Evolutionary conservation across 1,140 invertebrate genomes (phyloP), one percentile per base, ranked within the genome.

Genomic region (Hycleus phaleratus): DNA sequence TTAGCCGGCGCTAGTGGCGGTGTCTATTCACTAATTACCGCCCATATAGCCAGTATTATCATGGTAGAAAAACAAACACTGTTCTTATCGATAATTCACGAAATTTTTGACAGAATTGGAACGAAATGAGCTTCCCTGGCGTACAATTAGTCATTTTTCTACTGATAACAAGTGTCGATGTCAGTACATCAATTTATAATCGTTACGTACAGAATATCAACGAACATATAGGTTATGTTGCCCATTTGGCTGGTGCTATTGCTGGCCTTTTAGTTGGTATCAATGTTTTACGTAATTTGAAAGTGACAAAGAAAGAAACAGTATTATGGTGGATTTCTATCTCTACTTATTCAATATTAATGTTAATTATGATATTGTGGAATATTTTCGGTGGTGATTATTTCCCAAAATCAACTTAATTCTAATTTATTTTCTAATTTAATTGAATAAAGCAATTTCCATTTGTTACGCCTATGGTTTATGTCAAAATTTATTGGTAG

Each of bases 1-100:
- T 75, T 98, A 3, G 95, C 93, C 8, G 96, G 96, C 24, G 95
- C 96, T 5, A 96, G 93, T 40, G 95, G 94, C 8, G 96, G 95
- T 0, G 95, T 96, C 0, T 98, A 98, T 74, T 91, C 95, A 4
- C 68, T 98, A 4, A 91, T 98, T 18, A 88, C 95, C 0, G 95
- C 95, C 9, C 95, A 99, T 71, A 81, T 98, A 44, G 92, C 96
- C 10, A 95, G 91, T 18, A 90, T 98, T 40, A 84, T 97, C 60
- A 86, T 97, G 84, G 91, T 92, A 74, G 79, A 71, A 65, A 44
- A 32, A 51, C 5, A 43, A 9, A 49, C 10, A 26, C 4, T 25
- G 8, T 25, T 10, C 51, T 47, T 18, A 51, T 25, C 9, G 45
- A 38, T 64, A 4, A 38, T 39, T 47, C 1, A 32, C 68, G 32